Conservation (phyloP, 2,797 vertebrate genomes). For the Gallinago stenura region DNA sequence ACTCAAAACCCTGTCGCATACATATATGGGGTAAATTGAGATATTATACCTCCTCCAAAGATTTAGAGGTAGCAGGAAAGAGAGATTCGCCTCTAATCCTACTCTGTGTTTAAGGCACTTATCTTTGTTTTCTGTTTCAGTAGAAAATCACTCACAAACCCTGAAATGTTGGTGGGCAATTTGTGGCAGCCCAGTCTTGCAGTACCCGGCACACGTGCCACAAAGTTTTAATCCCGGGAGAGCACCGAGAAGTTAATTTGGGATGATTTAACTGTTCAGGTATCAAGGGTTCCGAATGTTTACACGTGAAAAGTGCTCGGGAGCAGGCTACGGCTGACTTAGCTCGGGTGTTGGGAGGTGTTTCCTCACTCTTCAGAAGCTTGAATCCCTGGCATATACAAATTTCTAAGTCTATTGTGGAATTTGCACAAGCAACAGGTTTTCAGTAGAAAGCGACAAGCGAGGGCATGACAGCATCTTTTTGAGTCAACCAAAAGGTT, state of each 20-base stretch:
- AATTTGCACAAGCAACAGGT: not conserved
- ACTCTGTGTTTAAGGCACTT: not conserved
- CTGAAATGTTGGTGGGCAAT: not conserved
- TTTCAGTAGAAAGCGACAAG: not conserved
- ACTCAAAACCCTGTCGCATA: not conserved
- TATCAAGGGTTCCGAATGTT: not conserved
- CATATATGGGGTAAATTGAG: not conserved
- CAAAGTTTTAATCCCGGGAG: not conserved
- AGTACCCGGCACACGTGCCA: rapidly evolving
- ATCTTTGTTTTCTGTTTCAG: not conserved
- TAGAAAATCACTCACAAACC: not conserved
- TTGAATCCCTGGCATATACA: not conserved
- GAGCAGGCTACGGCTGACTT: not conserved
- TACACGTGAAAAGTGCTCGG: not conserved
- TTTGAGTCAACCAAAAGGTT: not conserved
- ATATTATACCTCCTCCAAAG: not conserved
- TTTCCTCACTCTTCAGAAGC: not conserved
- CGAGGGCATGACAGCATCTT: not conserved
- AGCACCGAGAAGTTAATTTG: not conserved
- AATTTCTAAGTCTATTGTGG: not conserved
- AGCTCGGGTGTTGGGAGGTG: not conserved
- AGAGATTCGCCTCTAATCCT: not conserved
- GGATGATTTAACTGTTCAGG: not conserved
- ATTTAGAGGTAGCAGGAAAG: not conserved
- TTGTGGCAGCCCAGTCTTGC: not conserved